Evolutionary conservation across 2,888 invertebrate species (phyloP), one percentile per base, ranked within the genome.

Genomic region (Icerya purchasi): DNA sequence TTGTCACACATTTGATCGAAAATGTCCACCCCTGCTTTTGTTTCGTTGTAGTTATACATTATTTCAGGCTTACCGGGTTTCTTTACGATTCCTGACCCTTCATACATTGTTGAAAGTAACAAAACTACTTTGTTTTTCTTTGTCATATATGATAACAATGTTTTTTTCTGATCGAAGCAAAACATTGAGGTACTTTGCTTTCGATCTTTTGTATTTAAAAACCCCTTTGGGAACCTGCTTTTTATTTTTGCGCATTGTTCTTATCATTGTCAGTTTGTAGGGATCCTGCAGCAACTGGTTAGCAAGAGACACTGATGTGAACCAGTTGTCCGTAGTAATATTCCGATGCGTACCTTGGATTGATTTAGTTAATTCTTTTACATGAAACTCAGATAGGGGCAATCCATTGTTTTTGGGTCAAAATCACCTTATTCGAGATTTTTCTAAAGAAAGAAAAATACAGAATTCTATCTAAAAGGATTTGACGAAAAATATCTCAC

Each of bases 191-290:
- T 65, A 50, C 61, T 62, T 25, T 63, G 62, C 50, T 56, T 22
- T 52, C 65, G 60, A 21, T 59, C 56, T 61, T 63, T 63, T 49
- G 54, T 57, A 3, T 65, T 62, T 20, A 64, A 56, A 61, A 70
- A 68, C 58, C 66, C 67, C 25, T 49, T 8, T n/a, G 21, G 68
- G 69, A 57, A 69, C 61, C 59, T 68, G 65, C 25, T 60, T 58
- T 62, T 67, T 68, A 54, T 67, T 61, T 59, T 62, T 63, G 49
- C 50, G 54, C 22, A 65, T 21, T 23, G 64, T 64, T 22, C 63
- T 63, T 36, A 65, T 62, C 60, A 63, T 52, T 19, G 63, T 63
- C 19, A 65, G 60, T 54, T 62, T 62, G 58, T 25, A 65, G 55
- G 55, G 62, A 64, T 20, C 62, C 61, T 58, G 53, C 64, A 58